phyloP scores from a whole-genome alignment of 1,140 invertebrate species.

The Nylanderia fulva region DNA sequence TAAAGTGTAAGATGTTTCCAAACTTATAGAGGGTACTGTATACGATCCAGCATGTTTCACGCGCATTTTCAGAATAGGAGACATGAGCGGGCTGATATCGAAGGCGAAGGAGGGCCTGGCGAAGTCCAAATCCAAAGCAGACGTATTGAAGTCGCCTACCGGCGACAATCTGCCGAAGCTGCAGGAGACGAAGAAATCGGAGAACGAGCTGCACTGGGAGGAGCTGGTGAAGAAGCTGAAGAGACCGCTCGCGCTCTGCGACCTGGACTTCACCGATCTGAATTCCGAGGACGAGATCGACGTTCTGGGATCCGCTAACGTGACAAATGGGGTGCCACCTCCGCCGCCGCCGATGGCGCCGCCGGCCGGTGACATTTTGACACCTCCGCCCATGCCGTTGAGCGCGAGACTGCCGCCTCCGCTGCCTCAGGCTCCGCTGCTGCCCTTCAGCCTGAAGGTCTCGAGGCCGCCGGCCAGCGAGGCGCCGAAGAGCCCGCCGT shows the following conservation, averaged over 20 bases:
- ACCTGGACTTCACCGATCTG: slow-evolving; percentile 98
- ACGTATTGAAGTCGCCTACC: slow-evolving; percentile 89
- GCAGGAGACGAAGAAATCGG: slow-evolving; percentile 93
- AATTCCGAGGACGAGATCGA: slow-evolving; percentile 92
- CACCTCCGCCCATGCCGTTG: slow-evolving; percentile 82
- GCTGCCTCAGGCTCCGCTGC: slow-evolving; percentile 80
- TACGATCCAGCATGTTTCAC: not conserved
- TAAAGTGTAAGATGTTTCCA: too few relatives aligned
- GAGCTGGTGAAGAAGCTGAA: slow-evolving; percentile 93
- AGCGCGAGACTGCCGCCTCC: slow-evolving; percentile 82
- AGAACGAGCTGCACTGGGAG: slow-evolving; percentile 98
- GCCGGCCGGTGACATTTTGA: slow-evolving; percentile 77
- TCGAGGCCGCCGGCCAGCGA: slow-evolving; percentile 69
- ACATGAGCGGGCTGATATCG: slow-evolving; percentile 95
- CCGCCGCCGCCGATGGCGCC: slow-evolving; percentile 89
- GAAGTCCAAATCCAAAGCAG: slow-evolving; percentile 92
- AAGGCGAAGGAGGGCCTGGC: slow-evolving; percentile 97
- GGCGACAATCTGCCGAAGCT: slow-evolving; percentile 88
- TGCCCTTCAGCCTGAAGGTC: slow-evolving; percentile 82
- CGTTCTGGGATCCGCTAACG: slow-evolving; percentile 87
- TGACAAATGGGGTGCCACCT: slow-evolving; percentile 89
- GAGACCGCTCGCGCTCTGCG: slow-evolving; percentile 95
- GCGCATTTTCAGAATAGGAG: slow-evolving; percentile 87
- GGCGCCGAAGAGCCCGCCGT: slow-evolving; percentile 82
- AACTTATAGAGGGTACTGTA: too few relatives aligned